Percentiles rank a stretch among this genome's conserved stretches.
Evolutionary conservation across 2,113 vertebrate species (phyloP).

Genomic region (Pygathrix nemaeus): DNA sequence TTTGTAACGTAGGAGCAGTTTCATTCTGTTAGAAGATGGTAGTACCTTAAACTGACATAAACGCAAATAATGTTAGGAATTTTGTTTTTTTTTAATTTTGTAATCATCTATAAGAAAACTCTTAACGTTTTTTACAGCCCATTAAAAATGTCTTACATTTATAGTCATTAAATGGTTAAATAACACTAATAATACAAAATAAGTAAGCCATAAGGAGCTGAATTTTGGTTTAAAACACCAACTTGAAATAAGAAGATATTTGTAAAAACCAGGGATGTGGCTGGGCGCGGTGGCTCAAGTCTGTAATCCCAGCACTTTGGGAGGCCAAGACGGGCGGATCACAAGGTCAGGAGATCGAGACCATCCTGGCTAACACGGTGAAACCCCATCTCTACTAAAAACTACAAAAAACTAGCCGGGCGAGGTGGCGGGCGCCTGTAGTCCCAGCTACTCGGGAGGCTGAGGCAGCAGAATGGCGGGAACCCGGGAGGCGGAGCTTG

Average conservation of each 20-base stretch:
- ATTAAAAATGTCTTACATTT: neutral
- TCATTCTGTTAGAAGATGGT: neutral
- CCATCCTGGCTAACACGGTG: too few species aligned
- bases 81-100: neutral
- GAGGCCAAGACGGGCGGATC: too few species aligned
- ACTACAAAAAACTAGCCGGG: too few species aligned
- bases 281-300: too few species aligned
- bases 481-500: too few species aligned
- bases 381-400: too few species aligned
- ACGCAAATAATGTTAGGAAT: neutral
- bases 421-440: too few species aligned
- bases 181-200: neutral
- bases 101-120: neutral
- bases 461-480: too few species aligned
- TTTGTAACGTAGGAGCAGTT: neutral
- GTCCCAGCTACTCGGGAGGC: too few species aligned
- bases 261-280: neutral
- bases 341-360: too few species aligned
- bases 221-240: neutral
- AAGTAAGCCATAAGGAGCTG: neutral
- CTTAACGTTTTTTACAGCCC: neutral
- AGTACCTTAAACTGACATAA: neutral
- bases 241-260: neutral
- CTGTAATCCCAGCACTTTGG: too few species aligned
- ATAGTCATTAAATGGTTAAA: neutral